Conservation (phyloP, 2,888 invertebrate genomes). For the Acleris holmiana region DNA sequence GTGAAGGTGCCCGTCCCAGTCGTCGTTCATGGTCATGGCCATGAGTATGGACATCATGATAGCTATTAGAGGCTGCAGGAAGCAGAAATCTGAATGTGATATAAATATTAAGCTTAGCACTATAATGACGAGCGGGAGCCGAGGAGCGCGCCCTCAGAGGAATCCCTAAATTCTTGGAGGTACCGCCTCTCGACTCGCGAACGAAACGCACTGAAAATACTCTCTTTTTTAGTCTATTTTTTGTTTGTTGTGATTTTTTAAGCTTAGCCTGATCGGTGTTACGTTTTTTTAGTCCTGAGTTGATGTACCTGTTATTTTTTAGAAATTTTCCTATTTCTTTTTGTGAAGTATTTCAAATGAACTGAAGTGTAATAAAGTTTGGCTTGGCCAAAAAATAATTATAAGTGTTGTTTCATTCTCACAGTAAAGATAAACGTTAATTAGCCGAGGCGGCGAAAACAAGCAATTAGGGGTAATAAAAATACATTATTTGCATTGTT, state of each 20-base stretch:
- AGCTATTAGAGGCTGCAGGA: conserved; percentile 83
- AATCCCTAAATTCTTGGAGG: conserved; percentile 58
- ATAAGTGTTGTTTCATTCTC: conserved; percentile 54
- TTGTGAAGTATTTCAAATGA: conserved; percentile 56
- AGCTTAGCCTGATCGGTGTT: conserved; percentile 69
- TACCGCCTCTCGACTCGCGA: conserved; percentile 59
- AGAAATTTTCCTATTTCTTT: conserved; percentile 51
- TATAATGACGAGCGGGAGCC: conserved; percentile 60
- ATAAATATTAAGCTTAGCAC: conserved; percentile 81
- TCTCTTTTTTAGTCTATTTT: conserved; percentile 53
- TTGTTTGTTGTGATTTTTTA: conserved; percentile 66
- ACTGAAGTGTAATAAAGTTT: conserved; percentile 62
- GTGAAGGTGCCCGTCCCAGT: conserved; percentile 86
- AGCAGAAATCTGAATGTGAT: conserved; percentile 82
- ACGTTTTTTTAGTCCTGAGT: conserved; percentile 67
- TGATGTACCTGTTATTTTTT: conserved; percentile 81
- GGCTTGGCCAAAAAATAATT: conserved; percentile 62
- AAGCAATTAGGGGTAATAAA: conserved; percentile 30
- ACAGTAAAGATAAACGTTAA: conserved; percentile 49
- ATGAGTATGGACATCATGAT: conserved; percentile 81
- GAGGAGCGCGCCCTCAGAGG: conserved; percentile 59
- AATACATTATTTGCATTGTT: conserved; percentile 61
- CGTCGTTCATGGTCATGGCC: conserved; percentile 73
- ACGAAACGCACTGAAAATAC: conserved; percentile 74
- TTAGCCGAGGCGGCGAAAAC: conserved; percentile 46